Conservation (phyloP, 2,113 vertebrate genomes). For the Salvator merianae region DNA sequence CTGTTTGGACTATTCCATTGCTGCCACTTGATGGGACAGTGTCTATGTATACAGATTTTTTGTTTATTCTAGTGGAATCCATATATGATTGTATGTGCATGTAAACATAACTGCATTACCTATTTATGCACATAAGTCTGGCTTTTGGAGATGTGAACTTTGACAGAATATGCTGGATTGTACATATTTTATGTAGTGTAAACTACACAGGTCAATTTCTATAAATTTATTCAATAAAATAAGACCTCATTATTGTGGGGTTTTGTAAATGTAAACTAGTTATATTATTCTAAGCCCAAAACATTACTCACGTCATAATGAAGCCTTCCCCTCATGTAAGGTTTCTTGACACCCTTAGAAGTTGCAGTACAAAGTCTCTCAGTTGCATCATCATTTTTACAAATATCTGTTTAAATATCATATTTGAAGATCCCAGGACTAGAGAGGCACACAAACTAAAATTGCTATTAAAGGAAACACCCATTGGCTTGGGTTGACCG, state of each 20-base stretch:
- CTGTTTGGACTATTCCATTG: not conserved
- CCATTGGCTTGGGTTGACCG: too few relatives aligned
- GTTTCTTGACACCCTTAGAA: slow-evolving; percentile 6
- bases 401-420: slow-evolving; percentile 54
- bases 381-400: slow-evolving; percentile 52
- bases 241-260: too few relatives aligned
- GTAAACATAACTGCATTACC: not conserved
- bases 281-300: not conserved
- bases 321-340: not conserved
- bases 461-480: too few relatives aligned
- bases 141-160: not conserved
- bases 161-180: not conserved
- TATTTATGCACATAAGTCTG: not conserved
- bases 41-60: not conserved
- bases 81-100: too few relatives aligned
- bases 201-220: not conserved
- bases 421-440: slow-evolving; percentile 60
- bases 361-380: slow-evolving; percentile 37
- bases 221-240: too few relatives aligned
- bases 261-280: not conserved
- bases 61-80: too few relatives aligned
- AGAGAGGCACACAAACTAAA: too few relatives aligned
- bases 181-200: not conserved
- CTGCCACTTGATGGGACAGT: not conserved
- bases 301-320: not conserved